Percentiles rank a stretch among this genome's conserved stretches.
phyloP scores from a whole-genome alignment of 2,113 vertebrate genomes.

The Galemys pyrenaicus region DNA sequence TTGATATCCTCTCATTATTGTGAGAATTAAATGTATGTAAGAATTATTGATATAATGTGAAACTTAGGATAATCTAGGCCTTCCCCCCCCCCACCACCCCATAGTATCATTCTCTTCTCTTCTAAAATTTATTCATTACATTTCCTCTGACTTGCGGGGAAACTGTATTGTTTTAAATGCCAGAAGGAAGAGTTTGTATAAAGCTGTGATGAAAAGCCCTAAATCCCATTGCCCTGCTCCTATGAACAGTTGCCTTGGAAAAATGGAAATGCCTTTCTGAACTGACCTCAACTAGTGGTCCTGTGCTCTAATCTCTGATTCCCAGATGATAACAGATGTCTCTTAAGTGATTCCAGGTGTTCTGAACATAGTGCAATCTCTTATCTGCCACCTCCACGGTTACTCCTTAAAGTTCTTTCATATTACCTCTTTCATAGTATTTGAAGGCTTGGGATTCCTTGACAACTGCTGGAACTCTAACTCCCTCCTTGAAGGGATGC shows the following conservation, averaged over 20 bases:
- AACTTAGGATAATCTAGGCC: neutral
- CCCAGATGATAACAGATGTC: slow-evolving; percentile 86
- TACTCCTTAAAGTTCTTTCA: slow-evolving; percentile 85
- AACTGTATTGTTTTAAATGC: slow-evolving; percentile 10
- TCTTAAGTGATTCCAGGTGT: slow-evolving; percentile 89
- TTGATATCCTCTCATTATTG: neutral
- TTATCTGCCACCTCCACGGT: slow-evolving; percentile 83
- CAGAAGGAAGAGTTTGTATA: neutral
- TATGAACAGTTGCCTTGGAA: slow-evolving; percentile 18
- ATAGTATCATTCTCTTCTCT: slow-evolving; percentile 12
- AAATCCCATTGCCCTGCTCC: neutral
- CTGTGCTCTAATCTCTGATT: slow-evolving; percentile 83
- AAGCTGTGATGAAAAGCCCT: slow-evolving; percentile 44
- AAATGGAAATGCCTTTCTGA: slow-evolving; percentile 66
- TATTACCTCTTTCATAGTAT: slow-evolving; percentile 77
- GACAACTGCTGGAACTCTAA: slow-evolving; percentile 83
- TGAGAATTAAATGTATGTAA: slow-evolving; percentile 45
- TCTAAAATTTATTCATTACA: slow-evolving; percentile 50
- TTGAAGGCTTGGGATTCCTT: slow-evolving; percentile 82
- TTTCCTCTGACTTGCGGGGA: neutral
- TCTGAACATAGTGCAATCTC: slow-evolving; percentile 84
- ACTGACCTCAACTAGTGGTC: slow-evolving; percentile 69
- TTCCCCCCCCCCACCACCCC: neutral
- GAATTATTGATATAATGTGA: neutral
- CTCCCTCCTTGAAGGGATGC: slow-evolving; percentile 71